Percentiles rank a stretch among this genome's conserved stretches.
These are phyloP conservation scores for Ommatoiulus sabulosus DNA, from an alignment of 2,888 invertebrate genomes.

Conservation along the genomic window DNA sequence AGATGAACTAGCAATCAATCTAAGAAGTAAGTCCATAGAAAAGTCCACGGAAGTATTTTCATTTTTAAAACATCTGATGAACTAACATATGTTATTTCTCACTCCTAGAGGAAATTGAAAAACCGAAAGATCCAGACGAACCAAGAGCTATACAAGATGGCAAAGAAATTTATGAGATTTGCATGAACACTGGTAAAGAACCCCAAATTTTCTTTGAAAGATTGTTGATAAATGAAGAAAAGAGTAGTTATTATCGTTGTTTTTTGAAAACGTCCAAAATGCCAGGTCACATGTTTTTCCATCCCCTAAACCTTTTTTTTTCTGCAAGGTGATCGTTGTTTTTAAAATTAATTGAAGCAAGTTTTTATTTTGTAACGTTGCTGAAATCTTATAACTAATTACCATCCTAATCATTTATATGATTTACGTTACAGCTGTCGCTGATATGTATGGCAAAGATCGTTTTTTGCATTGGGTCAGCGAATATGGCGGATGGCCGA, in stretches of 20 bases:
- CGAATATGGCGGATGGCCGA: conserved; percentile 64
- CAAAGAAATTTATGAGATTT: conserved; percentile 54
- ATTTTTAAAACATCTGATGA: background rate
- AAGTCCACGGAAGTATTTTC: no score
- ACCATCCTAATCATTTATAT: no score
- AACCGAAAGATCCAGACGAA: conserved; percentile 51
- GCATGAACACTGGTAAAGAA: conserved; percentile 57
- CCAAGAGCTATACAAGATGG: conserved; percentile 50
- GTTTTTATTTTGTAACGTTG: background rate
- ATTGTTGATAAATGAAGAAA: background rate
- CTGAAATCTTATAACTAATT: background rate
- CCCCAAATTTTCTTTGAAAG: background rate
- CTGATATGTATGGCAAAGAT: conserved; percentile 53
- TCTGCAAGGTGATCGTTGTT: no score
- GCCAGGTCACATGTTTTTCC: no score
- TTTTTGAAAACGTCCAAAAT: no score
- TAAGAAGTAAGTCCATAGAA: conserved; percentile 45
- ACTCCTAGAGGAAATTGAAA: conserved; percentile 55
- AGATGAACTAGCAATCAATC: conserved; percentile 45
- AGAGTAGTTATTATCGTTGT: no score
- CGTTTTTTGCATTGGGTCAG: conserved; percentile 51
- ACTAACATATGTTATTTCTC: background rate
- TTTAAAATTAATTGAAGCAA: no score
- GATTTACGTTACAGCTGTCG: conserved; percentile 31
- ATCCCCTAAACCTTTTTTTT: no score